Conservation (phyloP, 2,797 vertebrate genomes). For the Otus scops region DNA sequence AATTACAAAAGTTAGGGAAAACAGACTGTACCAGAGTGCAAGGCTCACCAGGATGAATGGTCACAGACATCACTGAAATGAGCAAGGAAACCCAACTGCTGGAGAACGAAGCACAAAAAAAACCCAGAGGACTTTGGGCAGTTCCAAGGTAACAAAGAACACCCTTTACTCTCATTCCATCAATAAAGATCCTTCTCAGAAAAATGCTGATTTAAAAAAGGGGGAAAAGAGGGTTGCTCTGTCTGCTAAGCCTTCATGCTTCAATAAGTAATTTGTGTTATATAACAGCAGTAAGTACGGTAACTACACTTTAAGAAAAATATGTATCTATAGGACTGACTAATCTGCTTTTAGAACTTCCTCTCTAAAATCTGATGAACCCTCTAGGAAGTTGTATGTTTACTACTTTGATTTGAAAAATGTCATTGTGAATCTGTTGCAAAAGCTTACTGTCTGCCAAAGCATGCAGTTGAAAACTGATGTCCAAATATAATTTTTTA, state of each 20-base stretch:
- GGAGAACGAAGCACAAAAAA: background rate
- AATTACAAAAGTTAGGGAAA: background rate
- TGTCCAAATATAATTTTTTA: background rate
- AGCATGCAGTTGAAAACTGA: background rate
- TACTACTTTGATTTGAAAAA: background rate
- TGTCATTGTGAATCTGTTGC: background rate
- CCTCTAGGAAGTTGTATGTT: background rate
- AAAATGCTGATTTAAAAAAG: background rate
- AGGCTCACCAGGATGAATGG: background rate
- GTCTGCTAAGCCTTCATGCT: slow-evolving; percentile 23
- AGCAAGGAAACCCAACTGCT: background rate
- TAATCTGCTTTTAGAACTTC: slow-evolving; percentile 16
- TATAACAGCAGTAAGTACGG: slow-evolving; percentile 30
- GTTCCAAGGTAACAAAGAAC: background rate
- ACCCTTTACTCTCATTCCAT: slow-evolving; percentile 4
- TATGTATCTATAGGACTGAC: background rate
- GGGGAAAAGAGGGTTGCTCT: background rate
- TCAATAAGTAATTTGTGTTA: slow-evolving; percentile 58
- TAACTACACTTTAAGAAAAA: slow-evolving; percentile 56
- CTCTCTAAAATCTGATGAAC: background rate
- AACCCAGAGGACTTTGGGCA: background rate
- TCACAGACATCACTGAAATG: background rate
- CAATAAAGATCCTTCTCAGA: background rate
- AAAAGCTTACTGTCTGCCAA: background rate
- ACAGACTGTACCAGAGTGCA: background rate